A percentile compares a stretch with the other conserved stretches of the same genome.
These are phyloP conservation scores for Daboia siamensis DNA, from an alignment of 2,113 vertebrate genomes.

Conservation along the genomic window DNA sequence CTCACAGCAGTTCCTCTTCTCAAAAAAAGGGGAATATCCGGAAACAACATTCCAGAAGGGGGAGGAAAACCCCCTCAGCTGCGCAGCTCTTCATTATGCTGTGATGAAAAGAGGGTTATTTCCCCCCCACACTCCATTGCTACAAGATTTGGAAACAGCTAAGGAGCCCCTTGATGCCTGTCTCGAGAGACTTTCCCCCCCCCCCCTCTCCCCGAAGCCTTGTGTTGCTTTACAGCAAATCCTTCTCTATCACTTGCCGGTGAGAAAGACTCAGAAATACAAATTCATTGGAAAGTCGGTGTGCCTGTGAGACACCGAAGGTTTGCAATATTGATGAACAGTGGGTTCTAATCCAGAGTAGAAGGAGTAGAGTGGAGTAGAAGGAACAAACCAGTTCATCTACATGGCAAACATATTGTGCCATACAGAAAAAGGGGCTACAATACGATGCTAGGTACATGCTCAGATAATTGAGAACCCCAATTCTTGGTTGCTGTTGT, in stretches of 20 bases:
- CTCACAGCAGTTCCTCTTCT: neutral
- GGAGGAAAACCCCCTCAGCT: neutral
- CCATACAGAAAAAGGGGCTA: neutral
- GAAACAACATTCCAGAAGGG: neutral
- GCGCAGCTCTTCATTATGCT: rapidly evolving
- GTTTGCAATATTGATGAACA: neutral
- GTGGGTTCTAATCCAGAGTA: neutral
- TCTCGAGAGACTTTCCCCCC: neutral
- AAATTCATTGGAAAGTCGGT: neutral
- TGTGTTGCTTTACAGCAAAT: neutral
- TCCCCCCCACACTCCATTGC: neutral
- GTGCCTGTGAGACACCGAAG: neutral
- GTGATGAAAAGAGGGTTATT: neutral
- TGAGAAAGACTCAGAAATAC: neutral
- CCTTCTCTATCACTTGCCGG: neutral
- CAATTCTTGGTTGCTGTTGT: neutral
- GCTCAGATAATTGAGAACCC: neutral
- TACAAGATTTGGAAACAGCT: constrained; percentile 1
- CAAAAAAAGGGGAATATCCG: neutral
- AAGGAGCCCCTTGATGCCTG: neutral
- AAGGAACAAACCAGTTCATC: neutral
- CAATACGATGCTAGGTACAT: neutral
- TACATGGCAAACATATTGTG: neutral
- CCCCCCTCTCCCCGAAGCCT: neutral
- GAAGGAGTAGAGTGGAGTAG: too few relatives aligned